phyloP scores from a whole-genome alignment of 1,140 invertebrate genomes.

The Lepidostoma basale region DNA sequence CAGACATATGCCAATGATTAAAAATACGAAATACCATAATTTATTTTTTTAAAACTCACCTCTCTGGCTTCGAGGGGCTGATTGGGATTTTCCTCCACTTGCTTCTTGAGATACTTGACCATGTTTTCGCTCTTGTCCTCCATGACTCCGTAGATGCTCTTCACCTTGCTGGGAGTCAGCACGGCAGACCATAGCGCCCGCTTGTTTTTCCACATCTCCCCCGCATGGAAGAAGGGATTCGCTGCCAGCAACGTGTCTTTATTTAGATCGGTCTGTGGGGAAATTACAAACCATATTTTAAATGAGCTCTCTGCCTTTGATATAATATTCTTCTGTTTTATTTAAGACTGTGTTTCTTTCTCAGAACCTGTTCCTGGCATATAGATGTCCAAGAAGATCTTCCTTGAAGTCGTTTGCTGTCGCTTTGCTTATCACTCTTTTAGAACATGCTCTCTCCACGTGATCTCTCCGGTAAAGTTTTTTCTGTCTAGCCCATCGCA shows the following conservation, averaged over 20 bases:
- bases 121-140: slow-evolving; percentile 23
- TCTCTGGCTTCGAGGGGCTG: slow-evolving; percentile 35
- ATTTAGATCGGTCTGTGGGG: slow-evolving; percentile 47
- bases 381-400: neutral
- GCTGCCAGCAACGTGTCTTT: slow-evolving; percentile 53
- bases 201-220: slow-evolving; percentile 60
- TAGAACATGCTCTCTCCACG: neutral
- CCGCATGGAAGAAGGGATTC: slow-evolving; percentile 58
- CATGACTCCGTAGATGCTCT: slow-evolving; percentile 19
- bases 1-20: too few relatives aligned
- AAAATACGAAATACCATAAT: too few relatives aligned
- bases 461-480: too few relatives aligned
- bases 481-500: too few relatives aligned
- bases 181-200: slow-evolving; percentile 34
- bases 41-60: too few relatives aligned
- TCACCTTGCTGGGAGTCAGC: slow-evolving; percentile 30
- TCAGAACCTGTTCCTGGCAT: neutral
- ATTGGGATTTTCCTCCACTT: slow-evolving; percentile 22
- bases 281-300: neutral
- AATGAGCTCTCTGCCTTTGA: neutral
- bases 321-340: neutral
- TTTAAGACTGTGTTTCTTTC: neutral
- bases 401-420: neutral
- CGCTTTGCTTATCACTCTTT: neutral
- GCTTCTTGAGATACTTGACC: slow-evolving; percentile 35